Percentiles rank a stretch among this genome's conserved stretches.
phyloP scores from a whole-genome alignment of 2,113 vertebrate genomes.

The Lagopus leucura region DNA sequence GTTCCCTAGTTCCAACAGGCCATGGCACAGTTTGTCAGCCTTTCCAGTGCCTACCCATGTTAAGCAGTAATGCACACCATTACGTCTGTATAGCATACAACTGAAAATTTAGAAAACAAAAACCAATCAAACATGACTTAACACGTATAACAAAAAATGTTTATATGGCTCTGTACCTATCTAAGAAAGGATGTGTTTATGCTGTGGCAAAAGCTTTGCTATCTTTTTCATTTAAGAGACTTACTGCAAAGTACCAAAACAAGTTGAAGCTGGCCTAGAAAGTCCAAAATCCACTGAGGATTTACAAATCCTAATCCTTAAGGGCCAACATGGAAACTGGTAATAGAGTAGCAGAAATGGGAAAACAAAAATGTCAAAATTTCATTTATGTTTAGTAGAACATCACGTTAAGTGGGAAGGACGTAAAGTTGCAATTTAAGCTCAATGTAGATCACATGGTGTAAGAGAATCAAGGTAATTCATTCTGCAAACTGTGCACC shows the following conservation, averaged over 20 bases:
- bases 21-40: background rate
- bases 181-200: background rate
- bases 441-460: background rate
- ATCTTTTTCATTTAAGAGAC: background rate
- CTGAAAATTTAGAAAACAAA: background rate
- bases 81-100: background rate
- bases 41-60: background rate
- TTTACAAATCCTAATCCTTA: background rate
- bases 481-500: fast-evolving
- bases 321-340: background rate
- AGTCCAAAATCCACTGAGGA: background rate
- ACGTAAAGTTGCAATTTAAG: background rate
- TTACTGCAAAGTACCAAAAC: background rate
- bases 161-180: background rate
- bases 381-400: background rate
- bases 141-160: background rate
- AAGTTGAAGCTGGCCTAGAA: background rate
- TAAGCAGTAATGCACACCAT: background rate
- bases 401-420: background rate
- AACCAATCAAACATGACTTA: background rate
- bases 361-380: background rate
- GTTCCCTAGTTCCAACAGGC: background rate
- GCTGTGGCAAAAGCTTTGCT: background rate
- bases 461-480: fast-evolving
- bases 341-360: background rate